A percentile compares a stretch with the other conserved stretches of the same genome.
These are phyloP conservation scores for Sanderia malayensis DNA, from an alignment of 30 jellyfish, hydroid and myxozoan species.

Conservation along the genomic window DNA sequence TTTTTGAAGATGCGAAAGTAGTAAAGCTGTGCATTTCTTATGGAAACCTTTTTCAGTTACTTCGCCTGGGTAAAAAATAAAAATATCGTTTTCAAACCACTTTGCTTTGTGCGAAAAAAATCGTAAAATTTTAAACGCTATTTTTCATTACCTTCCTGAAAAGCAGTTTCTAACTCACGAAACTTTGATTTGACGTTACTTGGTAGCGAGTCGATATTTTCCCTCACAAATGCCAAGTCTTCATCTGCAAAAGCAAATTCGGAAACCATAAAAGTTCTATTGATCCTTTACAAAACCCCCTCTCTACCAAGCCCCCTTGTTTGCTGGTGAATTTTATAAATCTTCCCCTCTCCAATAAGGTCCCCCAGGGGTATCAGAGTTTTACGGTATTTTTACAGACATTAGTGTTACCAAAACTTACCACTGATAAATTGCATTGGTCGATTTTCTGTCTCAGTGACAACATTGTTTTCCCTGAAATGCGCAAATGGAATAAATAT, in stretches of 20 bases:
- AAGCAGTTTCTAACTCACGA: constrained; percentile 39
- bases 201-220: constrained; percentile 27
- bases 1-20: constrained; percentile 41
- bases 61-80: constrained; percentile 32
- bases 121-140: not conserved
- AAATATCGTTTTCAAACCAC: too few species aligned
- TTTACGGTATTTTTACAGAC: not conserved
- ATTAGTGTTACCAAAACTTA: not conserved
- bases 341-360: not conserved
- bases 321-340: not conserved
- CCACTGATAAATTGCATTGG: not conserved
- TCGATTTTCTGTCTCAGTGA: not conserved
- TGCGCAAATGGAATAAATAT: not conserved
- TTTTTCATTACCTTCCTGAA: constrained; percentile 21
- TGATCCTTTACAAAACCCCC: not conserved
- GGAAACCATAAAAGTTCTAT: not conserved
- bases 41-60: constrained; percentile 70
- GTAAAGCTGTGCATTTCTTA: constrained; percentile 21
- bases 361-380: too few species aligned
- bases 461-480: not conserved
- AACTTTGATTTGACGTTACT: constrained; percentile 17
- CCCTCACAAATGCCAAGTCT: constrained; percentile 19
- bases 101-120: too few species aligned
- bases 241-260: constrained; percentile 18
- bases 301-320: not conserved